A percentile compares a stretch with the other conserved stretches of the same genome.
Evolutionary conservation across 2,113 vertebrate genomes (phyloP).

Genomic region (Myiopsitta monachus): DNA sequence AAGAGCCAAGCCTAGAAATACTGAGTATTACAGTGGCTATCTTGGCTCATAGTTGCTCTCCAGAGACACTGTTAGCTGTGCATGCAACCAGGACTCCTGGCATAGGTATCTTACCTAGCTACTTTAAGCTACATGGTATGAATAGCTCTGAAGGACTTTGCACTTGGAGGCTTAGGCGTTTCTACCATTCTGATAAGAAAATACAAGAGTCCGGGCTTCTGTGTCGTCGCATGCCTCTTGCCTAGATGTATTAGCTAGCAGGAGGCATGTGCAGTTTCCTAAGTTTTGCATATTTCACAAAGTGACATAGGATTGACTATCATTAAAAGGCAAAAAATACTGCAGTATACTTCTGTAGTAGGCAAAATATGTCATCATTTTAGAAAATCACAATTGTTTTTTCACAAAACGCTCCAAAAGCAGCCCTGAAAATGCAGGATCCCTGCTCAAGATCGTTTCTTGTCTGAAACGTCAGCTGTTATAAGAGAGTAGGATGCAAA

Average conservation of each 20-base stretch:
- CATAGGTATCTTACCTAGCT: background rate
- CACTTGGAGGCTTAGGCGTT: background rate
- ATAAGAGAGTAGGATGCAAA: background rate
- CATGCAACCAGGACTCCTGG: background rate
- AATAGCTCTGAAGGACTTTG: background rate
- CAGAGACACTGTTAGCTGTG: background rate
- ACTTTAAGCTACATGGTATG: background rate
- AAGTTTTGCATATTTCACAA: background rate
- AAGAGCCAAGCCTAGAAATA: background rate
- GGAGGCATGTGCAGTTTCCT: background rate
- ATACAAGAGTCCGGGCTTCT: background rate
- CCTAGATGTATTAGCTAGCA: background rate
- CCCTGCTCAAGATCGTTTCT: background rate
- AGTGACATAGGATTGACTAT: background rate
- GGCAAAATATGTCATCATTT: background rate
- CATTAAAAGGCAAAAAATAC: background rate
- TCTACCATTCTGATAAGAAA: background rate
- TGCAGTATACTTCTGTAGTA: background rate
- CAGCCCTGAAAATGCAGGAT: background rate
- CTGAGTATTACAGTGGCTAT: background rate
- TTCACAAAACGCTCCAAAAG: background rate
- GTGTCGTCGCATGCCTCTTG: background rate
- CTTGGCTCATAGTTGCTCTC: accelerated
- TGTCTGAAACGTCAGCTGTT: background rate
- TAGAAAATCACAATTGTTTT: background rate